Evolutionary conservation across 2,797 vertebrate species (phyloP).

Genomic region (Peromyscus eremicus): DNA sequence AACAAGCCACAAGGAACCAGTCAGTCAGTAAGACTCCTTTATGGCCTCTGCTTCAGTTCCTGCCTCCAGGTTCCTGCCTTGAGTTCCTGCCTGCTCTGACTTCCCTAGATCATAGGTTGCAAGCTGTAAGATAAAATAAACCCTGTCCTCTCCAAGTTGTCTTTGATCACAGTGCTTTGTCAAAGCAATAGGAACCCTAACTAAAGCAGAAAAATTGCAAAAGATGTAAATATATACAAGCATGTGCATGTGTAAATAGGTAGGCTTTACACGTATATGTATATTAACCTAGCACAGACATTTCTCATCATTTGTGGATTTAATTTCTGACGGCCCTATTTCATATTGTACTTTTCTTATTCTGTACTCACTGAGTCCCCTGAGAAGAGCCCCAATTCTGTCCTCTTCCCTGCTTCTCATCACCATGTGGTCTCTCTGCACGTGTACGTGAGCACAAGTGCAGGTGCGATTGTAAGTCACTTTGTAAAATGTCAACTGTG

Average conservation of each 20-base stretch:
- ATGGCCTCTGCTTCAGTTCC: neutral
- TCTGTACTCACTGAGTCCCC: neutral
- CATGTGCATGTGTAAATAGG: neutral
- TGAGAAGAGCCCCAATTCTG: conserved; percentile 19
- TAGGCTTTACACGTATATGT: neutral
- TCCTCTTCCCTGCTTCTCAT: neutral
- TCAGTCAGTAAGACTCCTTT: too few relatives aligned
- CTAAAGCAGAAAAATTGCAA: neutral
- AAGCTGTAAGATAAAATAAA: neutral
- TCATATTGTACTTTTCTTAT: neutral
- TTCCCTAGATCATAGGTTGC: neutral
- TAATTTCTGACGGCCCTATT: neutral
- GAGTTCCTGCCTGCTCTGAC: neutral
- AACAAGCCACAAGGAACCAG: neutral
- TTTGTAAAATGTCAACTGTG: conserved; percentile 76
- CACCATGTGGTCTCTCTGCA: neutral
- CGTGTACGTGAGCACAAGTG: fast-evolving
- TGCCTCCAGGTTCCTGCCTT: too few relatives aligned
- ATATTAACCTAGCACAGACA: neutral
- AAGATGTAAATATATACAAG: neutral
- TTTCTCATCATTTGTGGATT: neutral
- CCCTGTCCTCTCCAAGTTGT: neutral
- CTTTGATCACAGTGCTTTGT: neutral
- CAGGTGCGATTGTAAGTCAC: conserved; percentile 59
- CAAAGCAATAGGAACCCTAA: neutral